Evolutionary conservation across 2,888 invertebrate genomes (phyloP).

Genomic region (Drosophila acutilabella): DNA sequence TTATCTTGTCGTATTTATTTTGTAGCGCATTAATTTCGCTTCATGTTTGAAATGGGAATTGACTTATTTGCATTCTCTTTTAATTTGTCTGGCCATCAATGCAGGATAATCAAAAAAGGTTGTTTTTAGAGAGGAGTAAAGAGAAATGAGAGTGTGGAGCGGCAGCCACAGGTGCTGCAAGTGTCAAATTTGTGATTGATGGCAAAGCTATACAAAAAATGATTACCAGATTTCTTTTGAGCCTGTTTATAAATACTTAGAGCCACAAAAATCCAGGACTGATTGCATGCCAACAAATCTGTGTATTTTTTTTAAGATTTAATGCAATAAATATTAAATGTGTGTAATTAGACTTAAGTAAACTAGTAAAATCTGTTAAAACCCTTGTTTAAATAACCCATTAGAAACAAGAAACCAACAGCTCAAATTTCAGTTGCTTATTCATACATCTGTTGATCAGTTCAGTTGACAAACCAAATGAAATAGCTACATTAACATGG

Average conservation of each 20-base stretch:
- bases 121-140: not conserved
- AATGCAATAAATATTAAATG: too few species aligned
- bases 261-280: slow-evolving; percentile 3
- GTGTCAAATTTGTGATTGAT: slow-evolving; percentile 73
- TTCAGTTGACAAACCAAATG: slow-evolving; percentile 15
- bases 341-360: too few species aligned
- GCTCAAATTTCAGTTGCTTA: not conserved
- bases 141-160: not conserved
- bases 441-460: slow-evolving; percentile 3
- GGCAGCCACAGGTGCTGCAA: slow-evolving; percentile 64
- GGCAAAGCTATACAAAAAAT: slow-evolving; percentile 38
- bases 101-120: slow-evolving; percentile 16
- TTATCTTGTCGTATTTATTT: slow-evolving; percentile 79
- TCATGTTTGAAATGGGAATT: slow-evolving; percentile 70
- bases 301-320: not conserved
- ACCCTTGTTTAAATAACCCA: not conserved
- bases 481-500: slow-evolving; percentile 41
- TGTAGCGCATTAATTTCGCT: slow-evolving; percentile 73
- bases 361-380: not conserved
- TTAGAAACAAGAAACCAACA: not conserved
- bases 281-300: slow-evolving; percentile 46
- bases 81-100: slow-evolving; percentile 68
- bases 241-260: slow-evolving; percentile 23
- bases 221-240: slow-evolving; percentile 58
- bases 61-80: slow-evolving; percentile 77